phyloP scores from a whole-genome alignment of 2,888 invertebrate genomes.

The Boloria selene region DNA sequence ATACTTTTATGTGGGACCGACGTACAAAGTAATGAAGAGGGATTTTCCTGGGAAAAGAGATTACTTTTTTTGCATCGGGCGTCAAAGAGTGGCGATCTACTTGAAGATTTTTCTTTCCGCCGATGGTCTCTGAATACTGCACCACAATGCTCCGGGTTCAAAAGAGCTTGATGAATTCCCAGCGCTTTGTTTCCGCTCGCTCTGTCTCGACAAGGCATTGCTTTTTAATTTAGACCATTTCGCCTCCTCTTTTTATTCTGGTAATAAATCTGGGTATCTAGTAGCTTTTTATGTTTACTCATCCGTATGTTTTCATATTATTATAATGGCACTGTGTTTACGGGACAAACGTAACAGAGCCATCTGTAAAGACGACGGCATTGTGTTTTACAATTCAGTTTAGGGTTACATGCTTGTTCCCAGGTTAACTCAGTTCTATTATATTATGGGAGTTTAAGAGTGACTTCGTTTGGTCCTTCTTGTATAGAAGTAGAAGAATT shows the following conservation, averaged over 20 bases:
- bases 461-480: too few species aligned
- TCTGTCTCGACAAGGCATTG: conserved; percentile 76
- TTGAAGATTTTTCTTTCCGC: conserved; percentile 73
- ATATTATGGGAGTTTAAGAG: conserved; percentile 33
- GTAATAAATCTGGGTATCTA: conserved; percentile 71
- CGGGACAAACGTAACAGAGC: conserved; percentile 39
- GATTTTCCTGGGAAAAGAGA: conserved; percentile 61
- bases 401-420: conserved; percentile 36
- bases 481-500: too few species aligned
- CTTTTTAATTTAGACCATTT: conserved; percentile 81
- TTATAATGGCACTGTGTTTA: conserved; percentile 42
- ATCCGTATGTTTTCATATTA: conserved; percentile 43
- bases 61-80: conserved; percentile 70
- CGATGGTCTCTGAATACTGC: conserved; percentile 69
- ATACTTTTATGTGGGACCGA: conserved; percentile 59
- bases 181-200: conserved; percentile 77
- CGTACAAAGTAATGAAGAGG: conserved; percentile 71
- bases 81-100: conserved; percentile 77
- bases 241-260: conserved; percentile 69
- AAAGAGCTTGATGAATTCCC: conserved; percentile 80
- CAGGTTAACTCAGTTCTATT: conserved; percentile 40
- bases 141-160: conserved; percentile 75
- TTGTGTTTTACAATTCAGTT: conserved; percentile 39
- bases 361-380: conserved; percentile 34
- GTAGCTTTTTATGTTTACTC: conserved; percentile 47